Evolutionary conservation across 2,888 invertebrate species (phyloP), one percentile per base, ranked within the genome.

Genomic region (Hyles lineata): DNA sequence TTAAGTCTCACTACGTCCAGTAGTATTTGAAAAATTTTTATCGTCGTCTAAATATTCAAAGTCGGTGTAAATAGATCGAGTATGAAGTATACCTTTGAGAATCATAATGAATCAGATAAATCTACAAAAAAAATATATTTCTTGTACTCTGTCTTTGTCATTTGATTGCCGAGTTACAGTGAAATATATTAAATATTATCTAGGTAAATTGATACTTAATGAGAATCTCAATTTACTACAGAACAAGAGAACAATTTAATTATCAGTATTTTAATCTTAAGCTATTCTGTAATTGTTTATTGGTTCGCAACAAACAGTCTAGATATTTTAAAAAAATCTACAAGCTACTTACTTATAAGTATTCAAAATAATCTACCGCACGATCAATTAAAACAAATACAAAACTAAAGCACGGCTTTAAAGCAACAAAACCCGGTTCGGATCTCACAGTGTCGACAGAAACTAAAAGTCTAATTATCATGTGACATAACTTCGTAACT

Each of bases 401-500:
- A 11, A 60, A 25, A 15, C 17, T 25, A 4, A 23, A 60, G 5
- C 60, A 6, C 25, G 25, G 11, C 23, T 60, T 29, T 60, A 63
- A 3, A n/a, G 9, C 17, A 63, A n/a, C 19, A 29, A 35, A 63
- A 63, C 35, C 29, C 35, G 21, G n/a, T n/a, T 19, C 32, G 62
- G 32, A 35, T 35, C 15, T 21, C 32, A 35, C 62, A 43, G 21
- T 63, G 63, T 21, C n/a, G 35, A 21, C 43, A 60, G 25, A 63
- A 63, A 63, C 63, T 43, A 63, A 63, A 63, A 63, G 63, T 63
- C 17, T 67, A 67, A 67, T 67, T 67, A 67, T 67, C 43, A 67
- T 67, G 43, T 15, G 67, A 43, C 67, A 67, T 67, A 50, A 67
- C 67, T 67, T 67, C 15, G 50, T 67, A 67, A 67, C 50, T 50